Evolutionary conservation across 2,113 vertebrate genomes (phyloP).

Genomic region (Holacanthus passer): DNA sequence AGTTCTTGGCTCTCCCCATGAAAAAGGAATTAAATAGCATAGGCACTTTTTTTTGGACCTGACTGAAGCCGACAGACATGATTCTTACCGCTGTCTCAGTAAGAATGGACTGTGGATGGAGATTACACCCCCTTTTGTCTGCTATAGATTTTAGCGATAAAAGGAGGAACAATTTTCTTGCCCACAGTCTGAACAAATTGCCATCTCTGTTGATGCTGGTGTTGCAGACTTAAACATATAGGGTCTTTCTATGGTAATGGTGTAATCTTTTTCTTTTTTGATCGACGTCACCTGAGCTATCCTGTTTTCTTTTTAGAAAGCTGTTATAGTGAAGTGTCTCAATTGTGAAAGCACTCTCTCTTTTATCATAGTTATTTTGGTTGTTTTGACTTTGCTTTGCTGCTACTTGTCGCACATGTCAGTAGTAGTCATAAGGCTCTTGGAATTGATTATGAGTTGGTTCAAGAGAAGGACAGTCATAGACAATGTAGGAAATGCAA

Average conservation of each 20-base stretch:
- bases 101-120: slow-evolving; percentile 31
- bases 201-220: not conserved
- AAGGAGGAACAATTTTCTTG: slow-evolving; percentile 35
- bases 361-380: slow-evolving; percentile 10
- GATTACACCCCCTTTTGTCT: slow-evolving; percentile 34
- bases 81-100: slow-evolving; percentile 34
- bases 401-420: not conserved
- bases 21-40: slow-evolving; percentile 1
- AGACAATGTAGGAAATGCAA: not conserved
- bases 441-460: slow-evolving; percentile 16
- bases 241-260: slow-evolving; percentile 8
- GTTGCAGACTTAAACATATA: slow-evolving; percentile 14
- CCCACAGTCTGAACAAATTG: slow-evolving; percentile 31
- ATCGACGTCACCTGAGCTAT: not conserved
- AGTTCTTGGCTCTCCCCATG: not conserved
- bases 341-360: slow-evolving; percentile 8
- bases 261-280: not conserved
- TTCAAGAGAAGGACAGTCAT: not conserved
- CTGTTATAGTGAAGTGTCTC: not conserved
- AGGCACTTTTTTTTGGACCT: not conserved
- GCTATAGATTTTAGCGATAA: slow-evolving; percentile 42
- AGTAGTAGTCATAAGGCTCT: not conserved
- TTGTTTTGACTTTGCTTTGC: not conserved
- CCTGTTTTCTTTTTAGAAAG: not conserved
- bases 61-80: slow-evolving; percentile 12